Percentiles rank a stretch among this genome's conserved stretches.
Conservation (phyloP, 2,113 vertebrate genomes). For the Mesitornis unicolor region DNA sequence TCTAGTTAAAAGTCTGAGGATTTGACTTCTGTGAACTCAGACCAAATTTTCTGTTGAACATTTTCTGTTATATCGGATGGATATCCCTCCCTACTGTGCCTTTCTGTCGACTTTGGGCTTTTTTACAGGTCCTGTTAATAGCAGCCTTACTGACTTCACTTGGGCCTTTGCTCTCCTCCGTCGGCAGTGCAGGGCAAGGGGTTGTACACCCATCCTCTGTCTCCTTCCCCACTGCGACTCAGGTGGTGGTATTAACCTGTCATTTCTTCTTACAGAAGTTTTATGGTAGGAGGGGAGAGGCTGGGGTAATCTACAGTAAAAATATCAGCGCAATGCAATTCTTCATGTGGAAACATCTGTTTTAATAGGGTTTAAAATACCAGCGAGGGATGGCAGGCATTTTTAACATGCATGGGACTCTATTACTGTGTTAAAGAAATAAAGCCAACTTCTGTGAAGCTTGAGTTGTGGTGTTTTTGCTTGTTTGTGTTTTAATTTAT, state of each 20-base stretch:
- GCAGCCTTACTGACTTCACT: background rate
- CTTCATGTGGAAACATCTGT: background rate
- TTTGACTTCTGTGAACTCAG: background rate
- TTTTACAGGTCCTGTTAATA: background rate
- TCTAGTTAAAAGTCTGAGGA: background rate
- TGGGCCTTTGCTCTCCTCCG: background rate
- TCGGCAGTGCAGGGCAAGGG: background rate
- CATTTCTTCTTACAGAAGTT: background rate
- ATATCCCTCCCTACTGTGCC: background rate
- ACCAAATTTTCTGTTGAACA: background rate
- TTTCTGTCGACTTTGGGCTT: background rate
- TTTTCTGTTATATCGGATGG: background rate
- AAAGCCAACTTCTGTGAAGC: background rate
- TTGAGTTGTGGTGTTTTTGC: background rate
- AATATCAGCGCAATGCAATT: background rate
- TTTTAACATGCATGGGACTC: background rate
- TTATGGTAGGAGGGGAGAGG: background rate
- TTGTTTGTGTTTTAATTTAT: background rate
- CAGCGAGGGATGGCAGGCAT: background rate
- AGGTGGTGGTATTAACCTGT: background rate
- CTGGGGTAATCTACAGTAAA: background rate
- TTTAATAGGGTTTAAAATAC: background rate
- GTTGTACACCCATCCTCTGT: background rate
- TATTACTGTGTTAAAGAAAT: background rate
- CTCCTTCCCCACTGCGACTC: background rate